Base-by-base conservation (phyloP, 2,888 invertebrate species). In the Mamestra brassicae region DNA sequence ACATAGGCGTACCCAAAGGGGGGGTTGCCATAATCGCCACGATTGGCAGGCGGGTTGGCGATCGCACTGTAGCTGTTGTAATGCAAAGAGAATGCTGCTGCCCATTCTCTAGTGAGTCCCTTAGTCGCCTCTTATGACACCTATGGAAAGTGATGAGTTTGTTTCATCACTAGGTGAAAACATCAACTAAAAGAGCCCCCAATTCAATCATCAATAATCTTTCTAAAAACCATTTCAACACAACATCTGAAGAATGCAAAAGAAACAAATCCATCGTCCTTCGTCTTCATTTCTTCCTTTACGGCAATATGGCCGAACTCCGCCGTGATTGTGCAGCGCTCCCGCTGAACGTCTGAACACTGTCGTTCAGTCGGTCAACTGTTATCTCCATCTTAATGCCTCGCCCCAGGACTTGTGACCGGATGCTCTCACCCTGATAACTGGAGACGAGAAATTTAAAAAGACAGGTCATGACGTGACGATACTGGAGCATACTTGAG, bases 371-470 rank as follows among this genome's bases (percentile, higher is more conserved):
- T 85, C 85, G 86, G 88, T 85, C 86, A 84, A 72, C 72, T 61
- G 58, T 74, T 88, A 89, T 89, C 89, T 58, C 26, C 78, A 87
- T 89, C 89, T 87, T 83, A 84, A 84, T 85, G 85, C 76, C 71
- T 73, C 61, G 82, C 77, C 80, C 73, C 80, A 85, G 87, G 88
- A 82, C 81, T 83, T 74, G 86, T 81, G 88, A 87, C 88, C 88
- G 80, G 89, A 89, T 89, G 84, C 88, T 84, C 76, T 63, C 71
- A 42, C 42, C 15, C 77, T 71, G 89, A 89, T 89, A 89, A 74
- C 82, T 15, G 10, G n/a, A 79, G 74, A 81, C 42, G 17, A 52
- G 7, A 17, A 6, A 62, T 38, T 11, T 47, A 47, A 47, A 13
- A 13, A 4, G 36, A 52, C 45, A 13, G 4, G 17, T 52, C 61